A percentile compares a stretch with the other conserved stretches of the same genome.
Evolutionary conservation across 2,797 vertebrate genomes (phyloP).

Genomic region (Chaetophractus vellerosus): DNA sequence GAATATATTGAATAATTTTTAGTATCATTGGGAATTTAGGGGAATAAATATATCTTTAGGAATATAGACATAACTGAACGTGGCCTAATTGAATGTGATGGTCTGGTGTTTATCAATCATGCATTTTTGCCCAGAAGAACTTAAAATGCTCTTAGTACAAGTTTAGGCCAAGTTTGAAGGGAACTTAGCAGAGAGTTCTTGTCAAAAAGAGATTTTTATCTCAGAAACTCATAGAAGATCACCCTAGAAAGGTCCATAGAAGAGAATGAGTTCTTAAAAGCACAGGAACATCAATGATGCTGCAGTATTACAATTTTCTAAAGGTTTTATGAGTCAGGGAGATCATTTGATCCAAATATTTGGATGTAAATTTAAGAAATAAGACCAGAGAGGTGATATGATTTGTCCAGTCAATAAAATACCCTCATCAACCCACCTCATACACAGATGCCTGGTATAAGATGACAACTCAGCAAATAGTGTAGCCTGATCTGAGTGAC

Average conservation of each 20-base stretch:
- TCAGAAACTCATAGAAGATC: not conserved
- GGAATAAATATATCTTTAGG: not conserved
- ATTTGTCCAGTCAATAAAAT: not conserved
- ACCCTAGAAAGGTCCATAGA: not conserved
- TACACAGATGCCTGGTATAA: not conserved
- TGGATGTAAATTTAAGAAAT: slow-evolving; percentile 14
- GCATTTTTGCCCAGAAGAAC: not conserved
- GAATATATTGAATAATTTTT: slow-evolving; percentile 33
- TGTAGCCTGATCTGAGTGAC: not conserved
- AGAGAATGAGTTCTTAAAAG: not conserved
- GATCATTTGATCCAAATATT: not conserved
- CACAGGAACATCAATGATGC: not conserved
- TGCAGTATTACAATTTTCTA: not conserved
- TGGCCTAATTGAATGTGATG: not conserved
- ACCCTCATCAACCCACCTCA: not conserved
- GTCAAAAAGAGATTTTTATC: slow-evolving; percentile 46
- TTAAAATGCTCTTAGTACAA: slow-evolving; percentile 17
- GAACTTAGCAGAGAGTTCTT: not conserved
- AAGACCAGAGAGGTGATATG: not conserved
- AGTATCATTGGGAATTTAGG: slow-evolving; percentile 11
- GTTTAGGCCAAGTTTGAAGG: slow-evolving; percentile 50
- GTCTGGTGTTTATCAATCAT: not conserved
- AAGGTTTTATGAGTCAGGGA: not conserved
- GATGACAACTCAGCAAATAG: not conserved
- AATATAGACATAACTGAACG: not conserved